These are phyloP conservation scores for Bos indicus DNA, from an alignment of 2,113 vertebrate genomes.

Conservation along the genomic window DNA sequence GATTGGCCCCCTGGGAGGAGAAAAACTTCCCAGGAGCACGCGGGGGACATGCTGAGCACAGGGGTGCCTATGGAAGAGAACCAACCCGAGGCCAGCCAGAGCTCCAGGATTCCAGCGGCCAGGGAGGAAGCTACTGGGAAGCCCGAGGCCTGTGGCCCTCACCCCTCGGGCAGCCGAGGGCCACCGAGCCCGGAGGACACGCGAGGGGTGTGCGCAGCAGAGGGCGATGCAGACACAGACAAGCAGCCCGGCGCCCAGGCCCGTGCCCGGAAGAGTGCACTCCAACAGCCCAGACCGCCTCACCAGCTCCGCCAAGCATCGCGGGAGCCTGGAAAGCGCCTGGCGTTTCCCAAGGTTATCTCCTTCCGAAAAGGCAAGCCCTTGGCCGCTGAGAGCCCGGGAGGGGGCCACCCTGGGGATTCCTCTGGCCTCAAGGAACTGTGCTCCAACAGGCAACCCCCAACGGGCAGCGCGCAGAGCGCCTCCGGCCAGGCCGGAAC, in stretches of 20 bases:
- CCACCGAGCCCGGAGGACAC: neutral
- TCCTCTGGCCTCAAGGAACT: rapidly evolving
- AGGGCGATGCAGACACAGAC: rapidly evolving
- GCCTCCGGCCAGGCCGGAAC: conserved; percentile 57
- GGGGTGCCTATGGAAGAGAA: no score
- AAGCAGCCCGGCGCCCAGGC: rapidly evolving
- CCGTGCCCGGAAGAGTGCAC: neutral
- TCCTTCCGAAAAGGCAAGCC: conserved; percentile 79
- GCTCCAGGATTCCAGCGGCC: rapidly evolving
- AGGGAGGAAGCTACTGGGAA: neutral
- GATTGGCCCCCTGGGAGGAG: neutral
- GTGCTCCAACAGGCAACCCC: rapidly evolving
- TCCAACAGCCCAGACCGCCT: neutral
- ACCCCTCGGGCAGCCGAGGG: neutral
- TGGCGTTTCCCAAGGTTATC: conserved; percentile 82
- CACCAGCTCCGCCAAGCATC: rapidly evolving
- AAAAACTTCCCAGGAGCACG: neutral
- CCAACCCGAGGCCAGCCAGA: rapidly evolving
- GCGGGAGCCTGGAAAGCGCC: conserved; percentile 71
- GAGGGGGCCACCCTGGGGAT: neutral
- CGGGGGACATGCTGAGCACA: neutral
- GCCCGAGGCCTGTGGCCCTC: neutral
- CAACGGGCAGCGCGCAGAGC: conserved; percentile 60
- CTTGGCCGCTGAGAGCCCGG: conserved; percentile 31
- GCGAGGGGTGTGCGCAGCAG: neutral